Evolutionary conservation across 2,113 vertebrate species (phyloP), one percentile per base, ranked within the genome.

Genomic region (Oreochromis aureus): DNA sequence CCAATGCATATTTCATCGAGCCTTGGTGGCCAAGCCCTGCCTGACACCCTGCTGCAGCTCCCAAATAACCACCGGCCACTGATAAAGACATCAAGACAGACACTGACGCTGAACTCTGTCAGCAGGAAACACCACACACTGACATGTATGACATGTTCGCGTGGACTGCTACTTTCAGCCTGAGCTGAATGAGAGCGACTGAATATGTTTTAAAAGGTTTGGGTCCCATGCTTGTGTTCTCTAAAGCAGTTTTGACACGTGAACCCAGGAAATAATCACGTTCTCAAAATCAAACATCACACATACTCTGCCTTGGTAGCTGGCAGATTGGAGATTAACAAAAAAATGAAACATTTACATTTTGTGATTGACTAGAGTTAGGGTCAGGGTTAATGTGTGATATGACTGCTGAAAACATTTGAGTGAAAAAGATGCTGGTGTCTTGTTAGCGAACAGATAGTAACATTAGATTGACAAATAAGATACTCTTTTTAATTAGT

Each of bases 1-100:
- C 34, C 71, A 22, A 85, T 89, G 84, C 89, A 91, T 94, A 87
- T 91, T 91, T 92, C 66, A 93, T 93, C 46, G 71, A 44, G 36
- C 41, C 15, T 30, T n/a, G 30, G 79, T 79, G 19, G 69, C 9
- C 69, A 48, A 11, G 22, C 41, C 69, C 22, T 2, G 83, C n/a
- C 71, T 19, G 54, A 86, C 81, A 88, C 90, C 82, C 86, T 32
- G 84, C 80, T 9, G 24, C 48, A 81, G 82, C 80, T 69, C 24
- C 89, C 55, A 80, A 41, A 90, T 30, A 86, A 41, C 55, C 36
- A 6, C 16, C 9, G n/a, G 39, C 51, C 81, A 34, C 34, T 44
- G 46, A 86, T 83, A 46, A 84, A 89, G 80, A 84, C 83, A 39
- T 85, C 30, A 85, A 59, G 22, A 46, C 66, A 58, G 71, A 51